Evolutionary conservation across 2,888 invertebrate genomes (phyloP).

Genomic region (Periphyllus acericola): DNA sequence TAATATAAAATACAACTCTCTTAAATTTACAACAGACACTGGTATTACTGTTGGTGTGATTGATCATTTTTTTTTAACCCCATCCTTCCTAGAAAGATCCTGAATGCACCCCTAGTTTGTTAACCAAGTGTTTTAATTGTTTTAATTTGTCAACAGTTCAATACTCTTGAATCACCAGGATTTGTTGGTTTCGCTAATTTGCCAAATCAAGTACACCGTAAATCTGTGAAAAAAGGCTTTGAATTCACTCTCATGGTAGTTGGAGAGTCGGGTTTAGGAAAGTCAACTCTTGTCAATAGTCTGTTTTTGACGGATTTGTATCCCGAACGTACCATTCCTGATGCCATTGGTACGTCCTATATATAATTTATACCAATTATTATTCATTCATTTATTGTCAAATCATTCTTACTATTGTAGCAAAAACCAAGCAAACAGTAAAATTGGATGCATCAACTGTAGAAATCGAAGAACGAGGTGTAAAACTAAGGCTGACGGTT

Average conservation of each 20-base stretch:
- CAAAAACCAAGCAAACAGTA: slow-evolving; percentile 91
- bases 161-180: slow-evolving; percentile 84
- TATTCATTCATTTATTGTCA: neutral
- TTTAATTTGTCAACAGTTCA: slow-evolving; percentile 73
- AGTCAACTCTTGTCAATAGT: slow-evolving; percentile 95
- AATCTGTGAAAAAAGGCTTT: slow-evolving; percentile 97
- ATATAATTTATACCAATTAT: neutral
- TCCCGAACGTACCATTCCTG: slow-evolving; percentile 89
- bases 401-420: slow-evolving; percentile 69
- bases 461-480: slow-evolving; percentile 95
- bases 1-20: too few relatives aligned
- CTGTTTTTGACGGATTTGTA: slow-evolving; percentile 94
- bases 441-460: slow-evolving; percentile 94
- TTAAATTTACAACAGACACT: too few relatives aligned
- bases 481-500: slow-evolving; percentile 90
- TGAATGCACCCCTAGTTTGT: too few relatives aligned
- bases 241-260: slow-evolving; percentile 98
- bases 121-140: too few relatives aligned
- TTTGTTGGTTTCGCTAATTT: slow-evolving; percentile 95
- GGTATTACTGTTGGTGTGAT: too few relatives aligned
- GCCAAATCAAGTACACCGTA: slow-evolving; percentile 95
- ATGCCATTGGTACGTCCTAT: slow-evolving; percentile 77
- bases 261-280: slow-evolving; percentile 90
- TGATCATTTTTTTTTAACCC: too few relatives aligned
- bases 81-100: too few relatives aligned